phyloP scores from a whole-genome alignment of 1,140 invertebrate species.

The Melipona quadrifasciata region DNA sequence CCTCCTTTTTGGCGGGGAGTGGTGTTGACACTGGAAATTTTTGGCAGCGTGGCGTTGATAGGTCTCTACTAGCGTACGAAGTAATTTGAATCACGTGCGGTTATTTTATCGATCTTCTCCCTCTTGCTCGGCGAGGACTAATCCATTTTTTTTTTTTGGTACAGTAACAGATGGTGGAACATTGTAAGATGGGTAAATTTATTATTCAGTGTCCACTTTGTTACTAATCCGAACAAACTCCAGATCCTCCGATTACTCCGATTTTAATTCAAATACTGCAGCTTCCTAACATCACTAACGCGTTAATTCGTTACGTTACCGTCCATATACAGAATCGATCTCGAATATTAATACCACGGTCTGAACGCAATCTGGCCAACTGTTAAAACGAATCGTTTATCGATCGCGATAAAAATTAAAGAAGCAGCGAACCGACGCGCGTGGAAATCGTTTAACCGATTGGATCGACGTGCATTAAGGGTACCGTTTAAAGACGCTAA shows the following conservation, averaged over 20 bases:
- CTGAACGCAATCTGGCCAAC: too few relatives aligned
- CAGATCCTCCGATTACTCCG: not conserved
- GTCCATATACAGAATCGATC: not conserved
- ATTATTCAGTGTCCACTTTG: too few relatives aligned
- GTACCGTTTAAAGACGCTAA: constrained; percentile 10
- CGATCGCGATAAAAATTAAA: not conserved
- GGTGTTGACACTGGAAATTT: not conserved
- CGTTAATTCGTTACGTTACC: not conserved
- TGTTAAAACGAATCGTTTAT: not conserved
- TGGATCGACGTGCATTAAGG: constrained; percentile 26
- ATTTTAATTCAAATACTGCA: not conserved
- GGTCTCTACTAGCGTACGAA: too few relatives aligned
- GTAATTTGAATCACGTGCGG: too few relatives aligned
- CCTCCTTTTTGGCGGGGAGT: not conserved
- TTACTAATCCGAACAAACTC: too few relatives aligned
- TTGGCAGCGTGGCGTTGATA: not conserved
- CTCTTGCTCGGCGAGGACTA: too few relatives aligned
- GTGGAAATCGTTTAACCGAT: constrained; percentile 18
- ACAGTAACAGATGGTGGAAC: too few relatives aligned
- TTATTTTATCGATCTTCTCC: too few relatives aligned
- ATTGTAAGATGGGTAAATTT: not conserved
- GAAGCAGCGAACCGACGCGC: not conserved
- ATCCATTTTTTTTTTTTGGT: too few relatives aligned
- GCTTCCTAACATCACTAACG: not conserved
- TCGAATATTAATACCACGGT: not conserved